Evolutionary conservation across 2,888 invertebrate species (phyloP).

Genomic region (Latheticus oryzae): DNA sequence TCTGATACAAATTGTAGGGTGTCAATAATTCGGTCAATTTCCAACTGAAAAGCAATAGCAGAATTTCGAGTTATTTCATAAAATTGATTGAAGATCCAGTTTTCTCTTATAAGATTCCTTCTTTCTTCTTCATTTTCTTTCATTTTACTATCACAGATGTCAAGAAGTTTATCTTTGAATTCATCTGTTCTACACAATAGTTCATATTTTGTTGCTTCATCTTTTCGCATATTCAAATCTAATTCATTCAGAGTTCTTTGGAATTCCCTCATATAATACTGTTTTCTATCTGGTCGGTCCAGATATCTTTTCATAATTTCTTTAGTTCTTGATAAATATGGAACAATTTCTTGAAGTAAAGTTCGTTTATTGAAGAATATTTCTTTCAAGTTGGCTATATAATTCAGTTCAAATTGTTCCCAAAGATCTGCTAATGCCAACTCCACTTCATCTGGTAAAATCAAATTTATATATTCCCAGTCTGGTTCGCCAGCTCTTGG

Average conservation of each 20-base stretch:
- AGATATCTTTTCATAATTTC: constrained; percentile 70
- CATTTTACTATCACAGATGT: constrained; percentile 71
- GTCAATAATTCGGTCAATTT: constrained; percentile 70
- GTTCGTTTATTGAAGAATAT: constrained; percentile 71
- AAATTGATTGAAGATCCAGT: constrained; percentile 71
- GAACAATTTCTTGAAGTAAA: constrained; percentile 69
- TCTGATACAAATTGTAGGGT: constrained; percentile 64
- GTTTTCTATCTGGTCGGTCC: constrained; percentile 70
- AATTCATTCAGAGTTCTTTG: constrained; percentile 72
- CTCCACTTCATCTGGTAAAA: constrained; percentile 55
- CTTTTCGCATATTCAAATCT: constrained; percentile 70
- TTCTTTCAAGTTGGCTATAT: constrained; percentile 69
- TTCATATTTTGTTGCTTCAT: constrained; percentile 72
- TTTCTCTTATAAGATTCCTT: constrained; percentile 67
- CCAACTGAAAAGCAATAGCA: constrained; percentile 71
- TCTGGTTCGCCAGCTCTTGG: constrained; percentile 58
- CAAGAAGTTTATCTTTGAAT: constrained; percentile 65
- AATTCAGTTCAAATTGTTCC: constrained; percentile 64
- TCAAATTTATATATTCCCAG: constrained; percentile 62
- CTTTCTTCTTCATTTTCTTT: constrained; percentile 69
- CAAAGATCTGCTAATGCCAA: constrained; percentile 63
- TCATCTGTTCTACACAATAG: constrained; percentile 65
- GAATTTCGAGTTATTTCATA: constrained; percentile 70
- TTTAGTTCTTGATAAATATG: constrained; percentile 69
- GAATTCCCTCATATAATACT: constrained; percentile 69